These are phyloP conservation scores for Aphidius gifuensis DNA, from an alignment of 1,140 invertebrate genomes.

Conservation along the genomic window DNA sequence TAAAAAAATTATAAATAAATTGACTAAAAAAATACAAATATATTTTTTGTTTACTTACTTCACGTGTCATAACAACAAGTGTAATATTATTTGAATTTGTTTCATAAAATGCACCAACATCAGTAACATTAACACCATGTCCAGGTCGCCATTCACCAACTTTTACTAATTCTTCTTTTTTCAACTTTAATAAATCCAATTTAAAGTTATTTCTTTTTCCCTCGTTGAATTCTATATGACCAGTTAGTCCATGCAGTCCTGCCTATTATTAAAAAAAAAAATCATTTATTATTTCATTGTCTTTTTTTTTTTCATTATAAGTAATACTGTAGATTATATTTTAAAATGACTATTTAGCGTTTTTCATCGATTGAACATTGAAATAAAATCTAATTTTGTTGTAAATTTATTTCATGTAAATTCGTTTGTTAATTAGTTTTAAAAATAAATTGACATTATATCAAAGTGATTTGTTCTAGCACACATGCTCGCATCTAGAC, in stretches of 20 bases:
- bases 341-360: too few species aligned
- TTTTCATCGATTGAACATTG: too few species aligned
- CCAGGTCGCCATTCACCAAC: conserved; percentile 80
- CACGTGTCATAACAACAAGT: conserved; percentile 82
- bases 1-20: too few species aligned
- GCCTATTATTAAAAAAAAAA: conserved; percentile 58
- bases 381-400: neutral
- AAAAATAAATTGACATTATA: too few species aligned
- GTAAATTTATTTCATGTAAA: conserved; percentile 21
- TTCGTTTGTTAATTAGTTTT: conserved; percentile 20
- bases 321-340: too few species aligned
- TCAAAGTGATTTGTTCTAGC: too few species aligned
- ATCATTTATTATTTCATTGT: conserved; percentile 12
- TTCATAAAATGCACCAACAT: conserved; percentile 82
- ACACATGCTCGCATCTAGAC: too few species aligned
- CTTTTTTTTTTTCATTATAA: too few species aligned
- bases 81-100: conserved; percentile 82
- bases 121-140: conserved; percentile 76
- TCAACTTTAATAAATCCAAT: conserved; percentile 80
- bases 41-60: conserved; percentile 58
- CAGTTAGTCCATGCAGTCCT: conserved; percentile 79
- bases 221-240: conserved; percentile 81
- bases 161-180: conserved; percentile 70
- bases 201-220: conserved; percentile 80
- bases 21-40: too few species aligned